These are phyloP conservation scores for Xenopus laevis DNA, from an alignment of 2,113 vertebrate genomes.

Conservation along the genomic window DNA sequence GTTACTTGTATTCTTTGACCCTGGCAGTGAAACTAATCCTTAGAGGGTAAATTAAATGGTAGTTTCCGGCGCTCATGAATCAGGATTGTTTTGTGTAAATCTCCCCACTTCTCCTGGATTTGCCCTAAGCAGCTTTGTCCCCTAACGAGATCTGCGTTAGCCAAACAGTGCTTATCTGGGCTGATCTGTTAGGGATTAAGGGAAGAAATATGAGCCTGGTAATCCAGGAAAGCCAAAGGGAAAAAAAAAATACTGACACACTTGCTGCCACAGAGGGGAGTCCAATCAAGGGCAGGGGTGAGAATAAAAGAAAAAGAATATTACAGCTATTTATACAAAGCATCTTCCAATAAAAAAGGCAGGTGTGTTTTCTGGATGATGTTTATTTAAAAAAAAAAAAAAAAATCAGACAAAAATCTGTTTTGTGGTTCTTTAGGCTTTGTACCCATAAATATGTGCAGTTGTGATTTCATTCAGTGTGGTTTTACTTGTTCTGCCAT, in stretches of 20 bases:
- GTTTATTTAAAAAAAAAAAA: too few relatives aligned
- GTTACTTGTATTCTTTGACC: not conserved
- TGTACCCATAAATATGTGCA: too few relatives aligned
- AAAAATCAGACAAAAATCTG: too few relatives aligned
- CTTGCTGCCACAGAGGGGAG: not conserved
- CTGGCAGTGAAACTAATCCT: not conserved
- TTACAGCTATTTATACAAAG: too few relatives aligned
- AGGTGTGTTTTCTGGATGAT: too few relatives aligned
- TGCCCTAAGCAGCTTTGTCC: conserved; percentile 11
- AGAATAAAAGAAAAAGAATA: too few relatives aligned
- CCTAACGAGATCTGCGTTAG: conserved; percentile 8
- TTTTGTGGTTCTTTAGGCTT: too few relatives aligned
- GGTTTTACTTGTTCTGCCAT: too few relatives aligned
- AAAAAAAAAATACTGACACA: not conserved
- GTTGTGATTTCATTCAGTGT: too few relatives aligned
- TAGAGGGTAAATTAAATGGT: not conserved
- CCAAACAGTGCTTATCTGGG: conserved; percentile 4
- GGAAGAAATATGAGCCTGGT: not conserved
- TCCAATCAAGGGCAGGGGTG: too few relatives aligned
- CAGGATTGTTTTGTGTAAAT: not conserved
- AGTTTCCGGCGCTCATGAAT: not conserved
- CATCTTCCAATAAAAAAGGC: too few relatives aligned
- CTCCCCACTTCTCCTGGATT: conserved; percentile 5
- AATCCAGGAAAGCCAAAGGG: conserved; percentile 4
- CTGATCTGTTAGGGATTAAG: conserved; percentile 6